phyloP scores from a whole-genome alignment of 2,113 vertebrate species.

The Donacobius atricapilla region DNA sequence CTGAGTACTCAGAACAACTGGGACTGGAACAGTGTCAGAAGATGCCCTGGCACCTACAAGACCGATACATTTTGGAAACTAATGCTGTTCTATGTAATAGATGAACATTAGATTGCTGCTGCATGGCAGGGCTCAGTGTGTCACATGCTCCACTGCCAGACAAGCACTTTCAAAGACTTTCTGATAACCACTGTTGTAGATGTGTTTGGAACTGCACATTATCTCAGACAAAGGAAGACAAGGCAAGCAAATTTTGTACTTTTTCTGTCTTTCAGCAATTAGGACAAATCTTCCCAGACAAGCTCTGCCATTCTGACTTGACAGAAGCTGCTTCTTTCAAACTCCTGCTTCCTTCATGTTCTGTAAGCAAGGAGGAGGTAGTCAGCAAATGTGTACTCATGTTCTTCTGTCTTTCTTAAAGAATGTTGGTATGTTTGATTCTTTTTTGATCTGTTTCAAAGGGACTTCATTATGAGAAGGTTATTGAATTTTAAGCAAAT shows the following conservation, averaged over 20 bases:
- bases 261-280: neutral
- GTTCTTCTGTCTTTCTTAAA: neutral
- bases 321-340: neutral
- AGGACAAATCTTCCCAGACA: neutral
- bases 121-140: neutral
- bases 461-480: neutral
- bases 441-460: neutral
- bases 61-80: neutral
- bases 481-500: neutral
- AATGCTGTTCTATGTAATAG: neutral
- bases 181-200: neutral
- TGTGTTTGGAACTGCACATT: neutral
- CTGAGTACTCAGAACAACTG: neutral
- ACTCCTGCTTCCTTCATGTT: constrained; percentile 23
- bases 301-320: neutral
- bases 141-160: neutral
- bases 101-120: neutral
- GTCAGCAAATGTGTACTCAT: neutral
- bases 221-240: constrained; percentile 24
- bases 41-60: neutral
- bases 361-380: neutral
- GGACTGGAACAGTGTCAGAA: neutral
- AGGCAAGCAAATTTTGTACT: neutral
- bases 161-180: neutral
- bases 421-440: neutral